phyloP scores from a whole-genome alignment of 2,888 invertebrate species.

The Torymus texanus region DNA sequence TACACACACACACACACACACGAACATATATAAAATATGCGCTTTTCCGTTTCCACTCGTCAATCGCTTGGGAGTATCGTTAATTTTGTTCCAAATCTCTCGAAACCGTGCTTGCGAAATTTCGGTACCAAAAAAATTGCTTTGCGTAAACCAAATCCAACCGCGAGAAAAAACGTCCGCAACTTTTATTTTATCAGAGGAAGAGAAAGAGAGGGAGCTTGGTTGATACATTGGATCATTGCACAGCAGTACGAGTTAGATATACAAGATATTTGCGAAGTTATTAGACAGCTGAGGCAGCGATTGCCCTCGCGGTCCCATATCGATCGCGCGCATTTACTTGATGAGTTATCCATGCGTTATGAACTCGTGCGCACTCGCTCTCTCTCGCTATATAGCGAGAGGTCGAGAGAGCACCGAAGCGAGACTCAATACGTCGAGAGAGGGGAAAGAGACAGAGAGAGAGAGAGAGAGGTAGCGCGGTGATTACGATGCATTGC shows the following conservation, averaged over 20 bases:
- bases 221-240: slow-evolving; percentile 26
- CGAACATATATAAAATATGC: too few relatives aligned
- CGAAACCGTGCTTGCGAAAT: too few relatives aligned
- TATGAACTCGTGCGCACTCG: slow-evolving; percentile 62
- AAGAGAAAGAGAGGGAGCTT: neutral
- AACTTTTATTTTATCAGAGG: slow-evolving; percentile 1
- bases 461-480: slow-evolving; percentile 12
- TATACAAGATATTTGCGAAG: slow-evolving; percentile 68
- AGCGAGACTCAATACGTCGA: slow-evolving; percentile 62
- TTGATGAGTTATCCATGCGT: slow-evolving; percentile 70
- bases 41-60: too few relatives aligned
- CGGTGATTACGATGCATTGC: slow-evolving; percentile 63
- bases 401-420: slow-evolving; percentile 35
- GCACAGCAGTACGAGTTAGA: slow-evolving; percentile 17
- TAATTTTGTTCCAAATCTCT: too few relatives aligned
- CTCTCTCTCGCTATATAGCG: slow-evolving; percentile 8
- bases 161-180: too few relatives aligned
- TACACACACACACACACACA: too few relatives aligned
- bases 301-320: slow-evolving; percentile 63
- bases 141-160: neutral
- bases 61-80: too few relatives aligned
- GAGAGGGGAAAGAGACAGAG: slow-evolving; percentile 57
- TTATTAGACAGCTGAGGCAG: slow-evolving; percentile 68
- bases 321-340: slow-evolving; percentile 69
- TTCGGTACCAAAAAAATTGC: too few relatives aligned